Percentiles rank a stretch among this genome's conserved stretches.
Conservation (phyloP, 2,888 invertebrate genomes). For the Eupithecia insigniata region DNA sequence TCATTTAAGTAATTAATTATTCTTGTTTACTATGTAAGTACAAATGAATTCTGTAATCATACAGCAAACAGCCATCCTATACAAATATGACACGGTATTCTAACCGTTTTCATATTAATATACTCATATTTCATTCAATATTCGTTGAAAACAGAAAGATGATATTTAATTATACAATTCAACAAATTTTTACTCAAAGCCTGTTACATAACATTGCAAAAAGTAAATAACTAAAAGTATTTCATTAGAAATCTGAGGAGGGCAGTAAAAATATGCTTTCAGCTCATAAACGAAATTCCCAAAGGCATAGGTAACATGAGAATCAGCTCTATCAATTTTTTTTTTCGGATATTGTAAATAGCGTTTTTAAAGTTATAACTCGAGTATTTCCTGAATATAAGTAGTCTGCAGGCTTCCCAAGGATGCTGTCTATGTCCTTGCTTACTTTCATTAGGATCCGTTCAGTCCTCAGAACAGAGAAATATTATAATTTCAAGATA, state of each 20-base stretch:
- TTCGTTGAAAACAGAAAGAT: neutral
- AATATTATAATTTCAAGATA: too few species aligned
- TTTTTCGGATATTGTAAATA: neutral
- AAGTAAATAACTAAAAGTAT: conserved; percentile 12
- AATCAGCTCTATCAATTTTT: conserved; percentile 1
- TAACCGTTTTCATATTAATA: neutral
- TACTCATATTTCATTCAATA: too few species aligned
- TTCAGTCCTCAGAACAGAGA: too few species aligned
- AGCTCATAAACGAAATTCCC: conserved; percentile 27
- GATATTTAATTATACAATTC: neutral
- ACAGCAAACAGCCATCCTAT: neutral
- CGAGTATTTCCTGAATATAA: too few species aligned
- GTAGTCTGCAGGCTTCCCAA: too few species aligned
- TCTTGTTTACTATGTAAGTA: too few species aligned
- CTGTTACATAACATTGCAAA: neutral
- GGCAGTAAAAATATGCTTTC: conserved; percentile 30
- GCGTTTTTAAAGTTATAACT: too few species aligned
- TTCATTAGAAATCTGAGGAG: conserved; percentile 25
- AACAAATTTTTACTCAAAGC: neutral
- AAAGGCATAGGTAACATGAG: conserved; percentile 6
- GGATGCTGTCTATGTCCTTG: too few species aligned
- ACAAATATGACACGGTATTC: neutral
- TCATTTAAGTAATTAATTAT: too few species aligned
- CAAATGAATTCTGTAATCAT: too few species aligned
- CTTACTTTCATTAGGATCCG: too few species aligned